Evolutionary conservation across 1,140 invertebrate genomes (phyloP), one percentile per base, ranked within the genome.

Genomic region (Bilobella aurantiaca): DNA sequence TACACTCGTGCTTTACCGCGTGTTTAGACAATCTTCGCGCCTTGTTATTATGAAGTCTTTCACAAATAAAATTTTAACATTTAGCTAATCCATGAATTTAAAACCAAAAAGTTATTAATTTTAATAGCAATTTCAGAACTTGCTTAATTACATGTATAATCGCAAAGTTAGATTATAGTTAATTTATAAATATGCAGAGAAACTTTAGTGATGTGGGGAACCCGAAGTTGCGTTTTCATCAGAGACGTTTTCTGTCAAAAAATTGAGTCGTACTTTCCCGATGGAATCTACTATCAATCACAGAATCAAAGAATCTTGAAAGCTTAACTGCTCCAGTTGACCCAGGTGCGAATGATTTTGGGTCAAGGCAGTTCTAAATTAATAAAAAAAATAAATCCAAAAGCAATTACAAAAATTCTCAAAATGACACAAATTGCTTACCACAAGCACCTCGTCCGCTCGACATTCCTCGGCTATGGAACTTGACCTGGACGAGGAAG

Each of bases 261-360:
- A 68, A 66, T 2, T 64, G n/a, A n/a, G n/a, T 25, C 29, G 30
- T 46, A 21, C 59, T 27, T 21, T 70, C 67, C 37, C 65, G 37
- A 58, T 72, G 69, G 63, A 71, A 76, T 56, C 72, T 64, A 42
- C 73, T 66, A 66, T 78, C 77, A 29, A 80, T 78, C 0, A 83
- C 93, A 82, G 92, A 92, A 78, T 98, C 94, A 78, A 96, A 95
- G 81, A 96, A 98, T 75, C 91, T 82, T 18, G 87, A 88, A 25
- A 96, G 76, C 79, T 95, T 96, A 0, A 96, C 91, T 47, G 92
- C 86, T 75, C 92, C 92, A 67, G 89, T 91, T 1, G 89, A 90
- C 2, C 92, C 93, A 18, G 93, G 89, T n/a, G 91, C 90, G 67
- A 97, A 78, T 69, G 89, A 90, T 76, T 88, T 86, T 1, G 82